Evolutionary conservation across 2,888 invertebrate genomes (phyloP), one percentile per base, ranked within the genome.

Genomic region (Ichneumoninae sp.): DNA sequence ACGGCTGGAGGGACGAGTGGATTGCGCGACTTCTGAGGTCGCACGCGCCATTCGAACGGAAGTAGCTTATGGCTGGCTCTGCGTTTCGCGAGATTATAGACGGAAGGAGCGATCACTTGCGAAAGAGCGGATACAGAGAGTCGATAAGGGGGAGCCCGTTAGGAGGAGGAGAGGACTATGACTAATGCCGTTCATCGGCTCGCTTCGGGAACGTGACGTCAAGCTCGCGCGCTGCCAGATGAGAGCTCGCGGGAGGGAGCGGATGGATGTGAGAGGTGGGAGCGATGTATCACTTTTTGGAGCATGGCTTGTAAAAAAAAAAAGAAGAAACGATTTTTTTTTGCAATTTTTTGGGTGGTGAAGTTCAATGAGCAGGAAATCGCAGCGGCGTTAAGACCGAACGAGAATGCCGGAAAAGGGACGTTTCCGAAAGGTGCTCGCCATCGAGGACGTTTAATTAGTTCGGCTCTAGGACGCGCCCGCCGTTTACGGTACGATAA

Each of bases 141-240:
- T 87, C 87, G 85, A 88, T 88, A 72, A 89, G 87, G 82, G 81
- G 86, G 87, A 40, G 89, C 90, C 90, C 90, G 90, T 91, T 89
- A 90, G 87, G 84, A 89, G 85, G 75, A 86, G 76, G 68, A 66
- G 80, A 88, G 76, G 86, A 52, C 79, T 88, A 91, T 93, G 93
- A 93, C 92, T 93, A 93, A 93, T 88, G 86, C 90, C 44, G 91
- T 91, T 91, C 91, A 89, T 90, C 91, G 91, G 89, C 90, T 92
- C 88, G 90, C 88, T 79, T 90, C 88, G 88, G 88, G 88, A 89
- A 83, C 78, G 89, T 92, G 92, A 93, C 92, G 87, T 86, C 85
- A 86, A 85, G 86, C 44, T 57, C n/a, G 44, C 71, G 33, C 36
- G 36, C 47, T 65, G 60, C 44, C 70, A 65, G 36, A 40, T 4